Conservation (phyloP, 2,113 vertebrate genomes). For the Gorilla gorilla region DNA sequence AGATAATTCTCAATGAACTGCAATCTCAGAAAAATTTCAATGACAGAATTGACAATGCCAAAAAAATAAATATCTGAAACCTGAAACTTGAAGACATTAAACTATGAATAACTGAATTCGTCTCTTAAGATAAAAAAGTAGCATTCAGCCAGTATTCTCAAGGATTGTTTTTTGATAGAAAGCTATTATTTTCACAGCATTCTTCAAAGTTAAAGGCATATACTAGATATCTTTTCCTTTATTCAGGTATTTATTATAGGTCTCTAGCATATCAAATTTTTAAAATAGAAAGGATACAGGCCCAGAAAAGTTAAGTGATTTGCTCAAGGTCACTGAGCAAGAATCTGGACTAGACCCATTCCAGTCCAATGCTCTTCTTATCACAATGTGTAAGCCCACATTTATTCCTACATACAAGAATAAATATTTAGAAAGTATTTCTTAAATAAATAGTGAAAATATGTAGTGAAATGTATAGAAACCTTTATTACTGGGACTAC, state of each 20-base stretch:
- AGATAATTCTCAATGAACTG: not conserved
- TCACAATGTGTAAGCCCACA: not conserved
- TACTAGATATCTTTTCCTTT: not conserved
- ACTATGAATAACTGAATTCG: slow-evolving; percentile 35
- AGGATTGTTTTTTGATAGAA: not conserved
- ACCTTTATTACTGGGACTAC: not conserved
- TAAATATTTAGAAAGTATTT: not conserved
- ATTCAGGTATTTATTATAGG: not conserved
- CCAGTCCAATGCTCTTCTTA: not conserved
- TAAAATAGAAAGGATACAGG: slow-evolving; percentile 14
- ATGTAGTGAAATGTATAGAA: not conserved
- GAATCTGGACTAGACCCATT: not conserved
- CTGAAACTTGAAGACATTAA: not conserved
- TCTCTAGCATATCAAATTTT: not conserved
- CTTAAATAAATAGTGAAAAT: not conserved
- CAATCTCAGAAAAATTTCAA: slow-evolving; percentile 25
- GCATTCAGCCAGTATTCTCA: slow-evolving; percentile 6
- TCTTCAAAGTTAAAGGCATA: slow-evolving; percentile 39
- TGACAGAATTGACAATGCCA: slow-evolving; percentile 7
- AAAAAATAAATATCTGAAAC: slow-evolving; percentile 45
- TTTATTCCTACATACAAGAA: not conserved
- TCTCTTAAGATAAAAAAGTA: slow-evolving; percentile 19
- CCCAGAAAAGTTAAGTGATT: not conserved
- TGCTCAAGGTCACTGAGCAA: not conserved
- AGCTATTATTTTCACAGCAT: slow-evolving; percentile 37